These are phyloP conservation scores for Plecotus auritus DNA, from an alignment of 2,113 vertebrate genomes.

Conservation along the genomic window DNA sequence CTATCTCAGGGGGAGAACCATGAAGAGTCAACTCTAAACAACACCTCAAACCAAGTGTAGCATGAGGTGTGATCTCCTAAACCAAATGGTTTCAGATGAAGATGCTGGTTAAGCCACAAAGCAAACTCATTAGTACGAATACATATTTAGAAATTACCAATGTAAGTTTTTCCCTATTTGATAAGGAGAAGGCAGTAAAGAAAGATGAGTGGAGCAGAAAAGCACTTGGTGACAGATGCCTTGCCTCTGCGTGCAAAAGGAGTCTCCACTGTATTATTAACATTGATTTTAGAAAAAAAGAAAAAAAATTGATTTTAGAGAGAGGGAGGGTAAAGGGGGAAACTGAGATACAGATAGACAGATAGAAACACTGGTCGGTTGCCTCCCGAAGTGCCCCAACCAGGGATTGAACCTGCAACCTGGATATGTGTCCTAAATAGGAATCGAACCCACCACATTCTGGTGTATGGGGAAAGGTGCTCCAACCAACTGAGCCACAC, in stretches of 20 bases:
- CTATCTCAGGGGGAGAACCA: not conserved
- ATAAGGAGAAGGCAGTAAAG: not conserved
- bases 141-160: not conserved
- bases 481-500: not conserved
- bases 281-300: not conserved
- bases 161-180: not conserved
- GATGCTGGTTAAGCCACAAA: not conserved
- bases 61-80: not conserved
- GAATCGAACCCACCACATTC: not conserved
- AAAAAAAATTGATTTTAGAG: not conserved
- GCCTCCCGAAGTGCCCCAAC: not conserved
- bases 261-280: not conserved
- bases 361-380: not conserved
- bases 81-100: constrained; percentile 11
- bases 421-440: not conserved
- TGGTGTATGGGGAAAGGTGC: not conserved
- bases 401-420: not conserved
- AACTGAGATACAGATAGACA: no score
- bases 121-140: not conserved
- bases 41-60: not conserved
- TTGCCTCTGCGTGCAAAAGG: not conserved
- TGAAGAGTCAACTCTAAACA: not conserved
- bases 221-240: not conserved
- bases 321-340: not conserved
- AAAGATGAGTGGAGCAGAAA: not conserved